Conservation (phyloP, 2,113 vertebrate species). For the Todiramphus saurophagus region DNA sequence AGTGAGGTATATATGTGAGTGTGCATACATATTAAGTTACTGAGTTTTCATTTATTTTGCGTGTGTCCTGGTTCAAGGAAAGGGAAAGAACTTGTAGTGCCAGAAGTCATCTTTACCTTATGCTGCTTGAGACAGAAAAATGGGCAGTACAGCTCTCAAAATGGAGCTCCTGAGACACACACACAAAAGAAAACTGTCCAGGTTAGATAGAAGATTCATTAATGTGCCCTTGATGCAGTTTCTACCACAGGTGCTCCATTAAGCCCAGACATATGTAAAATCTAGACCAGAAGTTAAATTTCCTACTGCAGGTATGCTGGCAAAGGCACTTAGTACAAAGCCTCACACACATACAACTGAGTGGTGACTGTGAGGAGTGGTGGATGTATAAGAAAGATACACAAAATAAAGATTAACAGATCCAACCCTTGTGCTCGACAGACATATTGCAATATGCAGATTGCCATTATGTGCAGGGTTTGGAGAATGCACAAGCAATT, state of each 20-base stretch:
- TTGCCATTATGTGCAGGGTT: background rate
- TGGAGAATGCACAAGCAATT: background rate
- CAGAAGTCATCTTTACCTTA: background rate
- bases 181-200: background rate
- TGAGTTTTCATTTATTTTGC: background rate
- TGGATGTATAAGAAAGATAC: slow-evolving; percentile 21
- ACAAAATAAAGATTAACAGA: slow-evolving; percentile 24
- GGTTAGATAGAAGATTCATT: slow-evolving; percentile 12
- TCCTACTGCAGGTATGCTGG: slow-evolving; percentile 39
- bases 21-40: background rate
- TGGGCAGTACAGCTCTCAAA: background rate
- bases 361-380: background rate
- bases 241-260: slow-evolving; percentile 31
- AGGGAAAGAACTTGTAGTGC: background rate
- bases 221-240: background rate
- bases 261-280: slow-evolving; percentile 43
- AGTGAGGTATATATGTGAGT: background rate
- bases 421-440: slow-evolving; percentile 14
- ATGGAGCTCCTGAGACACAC: background rate
- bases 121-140: background rate
- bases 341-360: slow-evolving; percentile 1
- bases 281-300: slow-evolving; percentile 53
- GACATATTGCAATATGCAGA: slow-evolving; percentile 12
- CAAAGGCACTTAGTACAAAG: slow-evolving; percentile 4
- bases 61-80: background rate